Evolutionary conservation across 2,113 vertebrate genomes (phyloP), one percentile per base, ranked within the genome.

Genomic region (Xenopus laevis): DNA sequence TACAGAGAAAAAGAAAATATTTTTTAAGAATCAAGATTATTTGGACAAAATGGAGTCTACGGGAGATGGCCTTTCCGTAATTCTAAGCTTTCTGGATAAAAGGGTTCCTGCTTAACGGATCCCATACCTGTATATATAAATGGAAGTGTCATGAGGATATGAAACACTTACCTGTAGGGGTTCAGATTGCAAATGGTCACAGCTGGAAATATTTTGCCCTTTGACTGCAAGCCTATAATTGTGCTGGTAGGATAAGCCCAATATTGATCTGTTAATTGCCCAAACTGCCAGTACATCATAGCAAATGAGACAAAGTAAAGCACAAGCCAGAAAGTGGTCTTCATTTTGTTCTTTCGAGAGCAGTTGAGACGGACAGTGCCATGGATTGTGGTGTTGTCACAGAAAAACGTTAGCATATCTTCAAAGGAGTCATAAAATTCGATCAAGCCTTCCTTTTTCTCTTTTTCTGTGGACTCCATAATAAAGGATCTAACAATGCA

Each of bases 331-430:
- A 83, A 83, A 0, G 80, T 80, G 0, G 81, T 83, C 18, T 86
- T 86, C 77, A 86, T 79, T 65, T 71, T 74, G n/a, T 84, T 87
- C 30, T 55, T 63, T 76, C 27, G 68, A 0, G 86, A 87, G 80
- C 89, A 88, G 0, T 88, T 82, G 0, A 91, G 86, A 59, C 85
- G 85, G 47, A 87, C 23, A 13, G 86, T 74, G 13, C 91, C 87
- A 0, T 91, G 90, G 78, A 89, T 84, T 0, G 88, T 89, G 1
- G 81, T 83, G 52, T 88, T 84, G 66, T 82, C 72, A 4, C 91
- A 91, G 81, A 91, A 92, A 72, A 88, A 91, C 70, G 84, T 78
- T n/a, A 90, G 82, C 69, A 90, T 72, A 2, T 92, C 89, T 44
- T 13, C 55, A 79, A 86, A 91, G 65, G 89, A 89, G 20, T 71